A percentile compares a stretch with the other conserved stretches of the same genome.
Evolutionary conservation across 1,140 invertebrate genomes (phyloP).

Genomic region (Aporrectodea caliginosa): DNA sequence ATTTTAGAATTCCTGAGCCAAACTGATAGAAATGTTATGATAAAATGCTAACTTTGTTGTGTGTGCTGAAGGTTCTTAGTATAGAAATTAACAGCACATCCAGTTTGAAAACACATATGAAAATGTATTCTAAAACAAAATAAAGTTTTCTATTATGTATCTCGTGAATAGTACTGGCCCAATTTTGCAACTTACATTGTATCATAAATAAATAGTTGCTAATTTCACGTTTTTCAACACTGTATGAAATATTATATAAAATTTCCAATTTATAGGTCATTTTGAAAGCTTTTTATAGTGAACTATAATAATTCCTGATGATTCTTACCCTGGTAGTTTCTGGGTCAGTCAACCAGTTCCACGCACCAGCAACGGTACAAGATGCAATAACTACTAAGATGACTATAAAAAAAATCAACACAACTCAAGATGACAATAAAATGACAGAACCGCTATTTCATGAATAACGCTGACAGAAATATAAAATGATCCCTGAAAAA

Average conservation of each 20-base stretch:
- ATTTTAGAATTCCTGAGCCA: no score
- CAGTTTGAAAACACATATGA: no score
- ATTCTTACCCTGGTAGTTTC: constrained; percentile 68
- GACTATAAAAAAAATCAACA: constrained; percentile 63
- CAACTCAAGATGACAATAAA: neutral
- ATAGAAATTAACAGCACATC: no score
- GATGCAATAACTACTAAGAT: constrained; percentile 76
- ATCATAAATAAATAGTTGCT: neutral
- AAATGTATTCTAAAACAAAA: no score
- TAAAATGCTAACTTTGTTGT: no score
- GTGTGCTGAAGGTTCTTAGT: no score
- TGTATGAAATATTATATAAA: neutral
- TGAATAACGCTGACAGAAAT: neutral
- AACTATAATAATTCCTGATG: constrained; percentile 6
- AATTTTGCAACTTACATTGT: no score
- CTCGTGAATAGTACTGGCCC: no score
- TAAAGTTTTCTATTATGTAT: no score
- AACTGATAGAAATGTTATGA: no score
- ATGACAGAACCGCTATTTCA: neutral
- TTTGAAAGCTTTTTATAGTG: constrained; percentile 4
- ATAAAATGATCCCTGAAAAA: neutral
- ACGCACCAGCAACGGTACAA: constrained; percentile 84
- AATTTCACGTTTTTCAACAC: neutral
- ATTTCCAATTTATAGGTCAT: neutral
- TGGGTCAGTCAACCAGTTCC: constrained; percentile 90